Percentiles rank a stretch among this genome's conserved stretches.
Conservation (phyloP, 2,797 vertebrate genomes). For the Vireo griseus region DNA sequence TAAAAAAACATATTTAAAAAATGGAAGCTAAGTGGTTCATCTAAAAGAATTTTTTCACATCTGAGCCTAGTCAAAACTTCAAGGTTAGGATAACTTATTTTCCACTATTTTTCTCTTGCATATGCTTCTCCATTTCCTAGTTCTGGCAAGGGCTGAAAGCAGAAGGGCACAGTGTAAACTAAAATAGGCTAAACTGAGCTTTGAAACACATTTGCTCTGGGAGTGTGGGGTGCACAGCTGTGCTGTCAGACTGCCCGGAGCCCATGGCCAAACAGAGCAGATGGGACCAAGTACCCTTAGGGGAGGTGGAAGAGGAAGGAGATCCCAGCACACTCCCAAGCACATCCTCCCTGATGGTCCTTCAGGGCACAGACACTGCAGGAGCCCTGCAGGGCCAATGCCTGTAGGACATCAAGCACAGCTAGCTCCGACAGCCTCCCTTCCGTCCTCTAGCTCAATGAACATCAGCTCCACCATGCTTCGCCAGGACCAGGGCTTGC, state of each 20-base stretch:
- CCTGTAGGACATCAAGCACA: neutral
- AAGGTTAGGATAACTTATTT: neutral
- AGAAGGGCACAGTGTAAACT: neutral
- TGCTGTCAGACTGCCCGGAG: conserved; percentile 23
- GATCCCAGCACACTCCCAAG: neutral
- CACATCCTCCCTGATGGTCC: neutral
- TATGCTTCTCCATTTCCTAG: neutral
- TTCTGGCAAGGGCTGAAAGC: conserved; percentile 29
- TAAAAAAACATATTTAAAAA: neutral
- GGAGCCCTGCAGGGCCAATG: neutral
- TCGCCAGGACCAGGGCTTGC: neutral
- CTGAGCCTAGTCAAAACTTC: neutral
- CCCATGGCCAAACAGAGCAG: neutral
- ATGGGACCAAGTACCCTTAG: conserved; percentile 20
- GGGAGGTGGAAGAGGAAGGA: neutral
- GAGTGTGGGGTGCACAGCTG: conserved; percentile 39
- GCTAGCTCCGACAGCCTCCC: neutral
- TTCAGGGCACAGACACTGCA: neutral
- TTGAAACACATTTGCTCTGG: conserved; percentile 6
- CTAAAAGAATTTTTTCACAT: neutral
- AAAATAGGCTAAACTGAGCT: conserved; percentile 22
- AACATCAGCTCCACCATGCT: neutral
- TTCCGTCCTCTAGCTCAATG: neutral
- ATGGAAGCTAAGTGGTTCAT: neutral
- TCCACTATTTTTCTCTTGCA: neutral